Base-by-base conservation (phyloP, 2,797 vertebrate genomes). In the Macropodus opercularis region DNA sequence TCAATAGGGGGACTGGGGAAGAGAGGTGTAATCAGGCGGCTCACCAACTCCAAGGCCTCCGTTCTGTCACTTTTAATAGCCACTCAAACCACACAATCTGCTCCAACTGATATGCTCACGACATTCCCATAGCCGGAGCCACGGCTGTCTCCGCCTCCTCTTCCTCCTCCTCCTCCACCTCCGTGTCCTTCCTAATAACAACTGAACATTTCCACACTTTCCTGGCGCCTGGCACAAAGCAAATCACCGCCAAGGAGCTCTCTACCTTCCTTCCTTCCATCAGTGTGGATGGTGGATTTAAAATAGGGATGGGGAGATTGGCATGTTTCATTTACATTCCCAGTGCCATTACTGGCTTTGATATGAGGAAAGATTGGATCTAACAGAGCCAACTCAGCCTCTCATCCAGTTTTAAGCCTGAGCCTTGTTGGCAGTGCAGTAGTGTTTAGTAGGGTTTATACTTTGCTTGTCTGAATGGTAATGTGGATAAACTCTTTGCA, bases 41-140 rank as follows among this genome's bases (percentile, higher is more conserved):
- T 94, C 92, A 90, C 93, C 93, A 90, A 93, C 90, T 90, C 89
- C 90, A 85, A 92, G 89, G 91, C 92, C 89, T 91, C 93, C 92
- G 91, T 90, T 84, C 93, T 96, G 95, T 97, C 96, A 96, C 91
- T 90, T 95, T 94, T 95, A 96, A 98, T 98, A 95, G 93, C 92
- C 91, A 93, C 87, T 94, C 93, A 92, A 92, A 95, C 91, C 93
- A 92, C 91, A 94, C 93, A 94, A 93, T 96, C 95, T 96, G 94
- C 77, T 90, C 89, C 72, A 86, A 77, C 91, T 91, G 93, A 92
- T 92, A 92, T 85, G 91, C 93, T 92, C 91, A 90, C 88, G 90
- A 94, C 90, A 88, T 89, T 90, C 89, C 92, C 91, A 84, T 86
- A 90, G 82, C 90, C 62, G 65, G 83, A 73, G 65, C 81, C 21